Base-by-base conservation (phyloP, 2,113 vertebrate species). In the Rhinoderma darwinii region DNA sequence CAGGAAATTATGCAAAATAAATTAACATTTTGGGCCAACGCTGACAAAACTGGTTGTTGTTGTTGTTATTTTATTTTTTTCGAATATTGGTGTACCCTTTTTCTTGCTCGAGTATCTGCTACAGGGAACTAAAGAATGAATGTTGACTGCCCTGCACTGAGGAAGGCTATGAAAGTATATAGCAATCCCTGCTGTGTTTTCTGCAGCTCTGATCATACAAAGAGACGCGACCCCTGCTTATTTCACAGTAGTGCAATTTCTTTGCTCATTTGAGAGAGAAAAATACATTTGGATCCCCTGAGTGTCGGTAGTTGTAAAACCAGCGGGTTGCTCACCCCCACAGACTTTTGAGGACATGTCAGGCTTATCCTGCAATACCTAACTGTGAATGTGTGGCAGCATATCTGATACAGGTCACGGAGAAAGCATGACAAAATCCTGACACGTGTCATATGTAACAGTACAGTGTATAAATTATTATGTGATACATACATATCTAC, bases 331-430 rank as follows among this genome's bases (percentile, higher is more conserved):
- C 63, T 88, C 20, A 6, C 15, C 66, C 88, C 77, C 0, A 0
- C 59, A 77, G 78, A 82, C 84, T 74, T 84, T 51, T 84, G 89
- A 83, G 66, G 72, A 43, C 27, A 43, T 77, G 79, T 88, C 82
- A 90, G 76, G 51, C 86, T 83, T 86, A 84, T 81, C 61, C 74
- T 25, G 1, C 83, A 74, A 22, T 44, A 59, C 44, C 78, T 70
- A 18, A 18, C 66, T 83, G 0, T 15, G 86, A 41, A 43, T 88
- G 72, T 43, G 0, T 25, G 51, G 30, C 83, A 76, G 68, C 41
- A 11, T 87, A 37, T 87, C 85, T 88, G 74, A 89, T 87, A n/a
- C 86, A 89, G 77, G 84, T 63, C 66, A 85, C 73, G 22, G 41
- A 77, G 39, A 37, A 17, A 81, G 6, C 56, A 43, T 35, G 32